Evolutionary conservation across 2,113 vertebrate genomes (phyloP), one percentile per base, ranked within the genome.

Genomic region (Cephalopterus ornatus): DNA sequence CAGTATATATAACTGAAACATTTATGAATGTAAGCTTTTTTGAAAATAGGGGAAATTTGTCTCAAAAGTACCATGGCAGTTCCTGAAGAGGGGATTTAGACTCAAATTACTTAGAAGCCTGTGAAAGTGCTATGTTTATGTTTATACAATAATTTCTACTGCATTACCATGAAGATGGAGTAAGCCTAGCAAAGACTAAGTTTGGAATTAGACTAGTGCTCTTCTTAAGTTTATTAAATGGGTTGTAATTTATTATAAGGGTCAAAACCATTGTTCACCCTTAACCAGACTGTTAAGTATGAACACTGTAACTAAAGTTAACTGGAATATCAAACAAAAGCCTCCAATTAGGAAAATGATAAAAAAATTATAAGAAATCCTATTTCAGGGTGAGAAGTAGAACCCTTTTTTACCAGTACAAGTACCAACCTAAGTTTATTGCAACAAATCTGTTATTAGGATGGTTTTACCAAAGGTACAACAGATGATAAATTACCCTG

Each of bases 401-500:
- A 97, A 95, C 53, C 75, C 46, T 85, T 95, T 93, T 80, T 95
- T 90, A 96, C 89, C 78, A 95, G 87, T 71, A 95, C 79, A 85
- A 94, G 55, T 85, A 92, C 52, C 81, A 95, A 85, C 74, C 85
- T 67, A 62, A 81, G 95, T 97, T 98, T 96, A 97, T 79, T 87
- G 93, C 9, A 12, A 53, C 33, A 85, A 47, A 37, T 94, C 95
- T 85, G 76, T 88, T 84, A 62, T 79, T 92, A 95, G 95, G 78
- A 78, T 96, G 96, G 80, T 76, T 94, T 90, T 97, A 95, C 97
- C 88, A 92, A 52, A 97, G 96, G 91, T 95, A 86, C 93, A 95
- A 92, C 91, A 97, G 95, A 97, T 97, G 97, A 98, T 84, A 86
- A 97, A 94, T 85, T 97, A 95, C 70, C 66, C 86, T 83, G 92